Evolutionary conservation across 2,888 invertebrate species (phyloP).

Genomic region (Folsomia candida): DNA sequence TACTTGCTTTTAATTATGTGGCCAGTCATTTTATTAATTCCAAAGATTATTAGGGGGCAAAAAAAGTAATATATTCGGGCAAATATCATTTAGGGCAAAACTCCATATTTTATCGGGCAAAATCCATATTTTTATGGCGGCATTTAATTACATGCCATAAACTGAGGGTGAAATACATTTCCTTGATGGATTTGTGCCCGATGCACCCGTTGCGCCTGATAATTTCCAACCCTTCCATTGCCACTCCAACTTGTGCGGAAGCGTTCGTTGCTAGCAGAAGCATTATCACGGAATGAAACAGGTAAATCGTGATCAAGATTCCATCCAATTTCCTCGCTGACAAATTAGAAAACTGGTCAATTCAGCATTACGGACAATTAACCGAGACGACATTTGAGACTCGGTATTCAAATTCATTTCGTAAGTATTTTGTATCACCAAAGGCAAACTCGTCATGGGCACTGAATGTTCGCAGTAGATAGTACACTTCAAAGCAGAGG

Average conservation of each 20-base stretch:
- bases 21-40: too few species aligned
- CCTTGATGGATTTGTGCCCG: constrained; percentile 35
- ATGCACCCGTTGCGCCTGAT: constrained; percentile 43
- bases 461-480: constrained; percentile 25
- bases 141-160: too few species aligned
- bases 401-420: too few species aligned
- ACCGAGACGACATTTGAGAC: too few species aligned
- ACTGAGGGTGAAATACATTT: constrained; percentile 42
- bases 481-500: constrained; percentile 44
- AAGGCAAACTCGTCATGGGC: constrained; percentile 1
- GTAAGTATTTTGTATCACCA: constrained; percentile 1
- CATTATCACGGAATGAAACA: constrained; percentile 29
- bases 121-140: too few species aligned
- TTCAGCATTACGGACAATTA: too few species aligned
- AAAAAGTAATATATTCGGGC: too few species aligned
- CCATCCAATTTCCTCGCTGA: constrained; percentile 32
- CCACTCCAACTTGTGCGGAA: constrained; percentile 32
- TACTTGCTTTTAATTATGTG: too few species aligned
- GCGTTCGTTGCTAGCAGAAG: constrained; percentile 25
- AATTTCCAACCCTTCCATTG: constrained; percentile 39
- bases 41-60: too few species aligned
- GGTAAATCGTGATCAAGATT: constrained; percentile 22
- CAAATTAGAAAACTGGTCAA: too few species aligned
- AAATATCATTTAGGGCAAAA: too few species aligned
- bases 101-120: too few species aligned